Percentiles rank a stretch among this genome's conserved stretches.
These are phyloP conservation scores for Micromesistius poutassou DNA, from an alignment of 2,797 vertebrate species.

Conservation along the genomic window DNA sequence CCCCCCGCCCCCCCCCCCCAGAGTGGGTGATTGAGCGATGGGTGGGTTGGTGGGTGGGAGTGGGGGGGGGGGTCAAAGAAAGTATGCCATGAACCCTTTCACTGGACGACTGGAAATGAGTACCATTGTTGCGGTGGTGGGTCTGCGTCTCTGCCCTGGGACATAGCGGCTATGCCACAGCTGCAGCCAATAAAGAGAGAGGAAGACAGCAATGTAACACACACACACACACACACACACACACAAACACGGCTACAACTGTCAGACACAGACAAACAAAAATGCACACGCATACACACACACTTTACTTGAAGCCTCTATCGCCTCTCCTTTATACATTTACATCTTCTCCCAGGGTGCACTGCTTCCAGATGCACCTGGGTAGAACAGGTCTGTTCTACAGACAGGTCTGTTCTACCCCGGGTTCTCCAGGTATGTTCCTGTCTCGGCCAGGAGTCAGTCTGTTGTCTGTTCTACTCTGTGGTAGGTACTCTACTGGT, in stretches of 20 bases:
- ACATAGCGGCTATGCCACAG: constrained; percentile 34
- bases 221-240: constrained; percentile 7
- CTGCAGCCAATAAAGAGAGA: constrained; percentile 26
- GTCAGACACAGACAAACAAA: constrained; percentile 16
- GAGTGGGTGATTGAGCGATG: constrained; percentile 6
- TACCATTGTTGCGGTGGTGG: constrained; percentile 25
- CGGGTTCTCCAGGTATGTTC: not conserved
- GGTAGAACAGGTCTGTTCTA: constrained; percentile 36
- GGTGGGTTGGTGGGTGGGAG: not conserved
- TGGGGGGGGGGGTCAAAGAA: not conserved
- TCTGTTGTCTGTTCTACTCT: too few relatives aligned
- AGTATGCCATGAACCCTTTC: constrained; percentile 37
- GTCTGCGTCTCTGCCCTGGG: constrained; percentile 35
- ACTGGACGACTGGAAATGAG: constrained; percentile 64
- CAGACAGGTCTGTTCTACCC: constrained; percentile 45
- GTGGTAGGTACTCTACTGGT: too few relatives aligned
- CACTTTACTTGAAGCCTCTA: not conserved
- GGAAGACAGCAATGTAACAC: not conserved
- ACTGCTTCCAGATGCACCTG: constrained; percentile 62
- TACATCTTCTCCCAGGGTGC: constrained; percentile 35
- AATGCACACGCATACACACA: constrained; percentile 24
- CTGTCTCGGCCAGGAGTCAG: too few relatives aligned
- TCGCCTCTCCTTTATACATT: not conserved
- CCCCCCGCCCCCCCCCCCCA: constrained; percentile 51
- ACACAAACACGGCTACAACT: constrained; percentile 8